A percentile compares a stretch with the other conserved stretches of the same genome.
Evolutionary conservation across 2,888 invertebrate species (phyloP).

Genomic region (Psylliodes chrysocephalus): DNA sequence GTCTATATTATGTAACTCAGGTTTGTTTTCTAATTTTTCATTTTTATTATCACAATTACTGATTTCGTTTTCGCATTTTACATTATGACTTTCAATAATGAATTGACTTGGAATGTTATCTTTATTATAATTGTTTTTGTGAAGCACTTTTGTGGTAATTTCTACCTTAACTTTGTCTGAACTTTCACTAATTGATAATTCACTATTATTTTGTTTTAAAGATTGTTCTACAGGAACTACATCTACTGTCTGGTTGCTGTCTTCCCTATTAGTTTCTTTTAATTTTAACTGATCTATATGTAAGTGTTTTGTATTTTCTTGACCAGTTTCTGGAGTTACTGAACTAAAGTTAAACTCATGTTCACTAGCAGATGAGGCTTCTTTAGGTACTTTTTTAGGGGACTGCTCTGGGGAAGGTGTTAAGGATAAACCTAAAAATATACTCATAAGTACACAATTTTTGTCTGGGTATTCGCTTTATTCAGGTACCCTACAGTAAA

Average conservation of each 20-base stretch:
- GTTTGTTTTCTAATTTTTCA: background rate
- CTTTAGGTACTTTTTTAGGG: slow-evolving; percentile 34
- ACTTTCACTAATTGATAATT: slow-evolving; percentile 7
- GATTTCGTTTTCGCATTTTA: slow-evolving; percentile 13
- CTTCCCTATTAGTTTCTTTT: too few relatives aligned
- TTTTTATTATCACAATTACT: slow-evolving; percentile 19
- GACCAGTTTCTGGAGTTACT: background rate
- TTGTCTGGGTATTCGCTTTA: too few relatives aligned
- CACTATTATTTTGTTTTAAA: background rate
- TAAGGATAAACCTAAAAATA: slow-evolving; percentile 40
- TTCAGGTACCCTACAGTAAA: too few relatives aligned
- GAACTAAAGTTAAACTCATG: slow-evolving; percentile 12
- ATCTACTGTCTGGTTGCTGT: background rate
- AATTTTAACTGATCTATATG: background rate
- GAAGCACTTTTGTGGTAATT: background rate
- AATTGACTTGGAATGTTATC: slow-evolving; percentile 31
- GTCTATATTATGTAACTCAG: background rate
- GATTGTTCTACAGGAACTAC: background rate
- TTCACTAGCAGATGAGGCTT: slow-evolving; percentile 5
- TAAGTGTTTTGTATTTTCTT: background rate
- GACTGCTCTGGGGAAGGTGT: slow-evolving; percentile 44
- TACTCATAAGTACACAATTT: background rate
- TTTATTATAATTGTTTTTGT: slow-evolving; percentile 21
- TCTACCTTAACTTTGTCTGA: background rate
- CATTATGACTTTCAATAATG: slow-evolving; percentile 17